phyloP scores from a whole-genome alignment of 1,140 invertebrate genomes.

The Hylyphantes graminicola region DNA sequence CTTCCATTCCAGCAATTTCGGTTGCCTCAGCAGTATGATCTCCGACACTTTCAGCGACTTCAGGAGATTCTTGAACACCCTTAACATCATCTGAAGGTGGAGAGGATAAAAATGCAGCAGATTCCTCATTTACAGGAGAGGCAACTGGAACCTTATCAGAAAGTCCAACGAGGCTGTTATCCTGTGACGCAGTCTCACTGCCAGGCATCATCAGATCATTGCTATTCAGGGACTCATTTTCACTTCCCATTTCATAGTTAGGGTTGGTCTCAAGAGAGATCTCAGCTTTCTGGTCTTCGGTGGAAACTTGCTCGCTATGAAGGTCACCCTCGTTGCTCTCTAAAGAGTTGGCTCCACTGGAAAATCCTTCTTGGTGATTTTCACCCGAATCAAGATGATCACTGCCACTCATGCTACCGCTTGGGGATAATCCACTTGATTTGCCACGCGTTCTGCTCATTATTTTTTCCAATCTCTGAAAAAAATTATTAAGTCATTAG shows the following conservation, averaged over 20 bases:
- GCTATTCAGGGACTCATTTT: slow-evolving; percentile 50
- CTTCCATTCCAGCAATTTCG: no score
- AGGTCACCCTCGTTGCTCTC: slow-evolving; percentile 47
- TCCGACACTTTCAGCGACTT: no score
- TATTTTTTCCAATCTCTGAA: slow-evolving; percentile 80
- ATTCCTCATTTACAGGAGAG: no score
- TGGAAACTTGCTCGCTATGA: slow-evolving; percentile 27
- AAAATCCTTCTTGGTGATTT: slow-evolving; percentile 43
- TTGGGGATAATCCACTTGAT: slow-evolving; percentile 65
- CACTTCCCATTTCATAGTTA: slow-evolving; percentile 43
- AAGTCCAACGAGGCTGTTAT: slow-evolving; percentile 46
- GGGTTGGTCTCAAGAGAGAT: slow-evolving; percentile 33
- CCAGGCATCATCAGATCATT: slow-evolving; percentile 50
- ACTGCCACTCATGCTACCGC: slow-evolving; percentile 45
- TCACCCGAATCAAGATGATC: slow-evolving; percentile 49
- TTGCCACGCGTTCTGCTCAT: slow-evolving; percentile 81
- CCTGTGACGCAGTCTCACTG: slow-evolving; percentile 44
- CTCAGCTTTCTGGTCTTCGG: slow-evolving; percentile 37
- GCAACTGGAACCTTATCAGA: background rate
- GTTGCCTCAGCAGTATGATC: no score
- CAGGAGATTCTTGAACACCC: no score
- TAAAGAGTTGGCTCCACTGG: slow-evolving; percentile 54
- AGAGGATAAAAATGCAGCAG: no score
- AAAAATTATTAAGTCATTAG: slow-evolving; percentile 3
- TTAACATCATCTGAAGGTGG: no score